Evolutionary conservation across 2,113 vertebrate genomes (phyloP).

Genomic region (Cynocephalus volans): DNA sequence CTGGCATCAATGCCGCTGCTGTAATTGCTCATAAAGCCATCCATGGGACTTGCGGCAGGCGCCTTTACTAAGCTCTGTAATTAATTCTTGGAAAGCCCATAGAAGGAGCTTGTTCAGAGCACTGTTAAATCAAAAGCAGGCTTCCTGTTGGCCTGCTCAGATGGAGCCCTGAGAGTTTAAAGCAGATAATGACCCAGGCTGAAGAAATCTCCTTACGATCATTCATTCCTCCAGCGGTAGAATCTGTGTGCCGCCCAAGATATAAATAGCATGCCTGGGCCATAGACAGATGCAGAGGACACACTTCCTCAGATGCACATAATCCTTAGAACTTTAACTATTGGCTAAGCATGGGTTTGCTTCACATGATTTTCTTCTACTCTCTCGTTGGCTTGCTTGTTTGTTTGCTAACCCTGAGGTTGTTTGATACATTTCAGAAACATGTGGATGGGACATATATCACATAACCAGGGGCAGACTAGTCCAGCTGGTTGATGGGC

Average conservation of each 20-base stretch:
- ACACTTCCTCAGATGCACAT: fast-evolving
- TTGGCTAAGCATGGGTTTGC: background rate
- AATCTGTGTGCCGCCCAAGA: background rate
- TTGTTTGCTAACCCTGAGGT: background rate
- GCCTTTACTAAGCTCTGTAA: conserved; percentile 77
- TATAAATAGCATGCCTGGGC: fast-evolving
- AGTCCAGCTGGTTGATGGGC: background rate
- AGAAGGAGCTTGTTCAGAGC: conserved; percentile 68
- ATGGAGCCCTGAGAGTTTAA: conserved; percentile 58
- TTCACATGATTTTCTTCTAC: conserved; percentile 2
- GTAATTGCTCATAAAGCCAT: conserved; percentile 70
- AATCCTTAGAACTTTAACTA: background rate
- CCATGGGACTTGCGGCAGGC: conserved; percentile 54
- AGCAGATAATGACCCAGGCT: conserved; percentile 69
- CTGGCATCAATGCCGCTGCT: conserved; percentile 21
- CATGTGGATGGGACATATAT: background rate
- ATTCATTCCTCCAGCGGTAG: background rate
- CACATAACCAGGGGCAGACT: background rate
- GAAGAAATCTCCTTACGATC: background rate
- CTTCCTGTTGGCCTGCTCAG: conserved; percentile 67
- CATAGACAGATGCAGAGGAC: background rate
- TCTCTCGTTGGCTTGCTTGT: background rate
- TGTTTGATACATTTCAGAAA: conserved; percentile 23
- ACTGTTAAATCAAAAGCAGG: conserved; percentile 79
- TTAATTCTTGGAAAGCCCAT: conserved; percentile 80